Conservation (phyloP, 2,888 invertebrate species). For the Lissocephala sabroskyi region DNA sequence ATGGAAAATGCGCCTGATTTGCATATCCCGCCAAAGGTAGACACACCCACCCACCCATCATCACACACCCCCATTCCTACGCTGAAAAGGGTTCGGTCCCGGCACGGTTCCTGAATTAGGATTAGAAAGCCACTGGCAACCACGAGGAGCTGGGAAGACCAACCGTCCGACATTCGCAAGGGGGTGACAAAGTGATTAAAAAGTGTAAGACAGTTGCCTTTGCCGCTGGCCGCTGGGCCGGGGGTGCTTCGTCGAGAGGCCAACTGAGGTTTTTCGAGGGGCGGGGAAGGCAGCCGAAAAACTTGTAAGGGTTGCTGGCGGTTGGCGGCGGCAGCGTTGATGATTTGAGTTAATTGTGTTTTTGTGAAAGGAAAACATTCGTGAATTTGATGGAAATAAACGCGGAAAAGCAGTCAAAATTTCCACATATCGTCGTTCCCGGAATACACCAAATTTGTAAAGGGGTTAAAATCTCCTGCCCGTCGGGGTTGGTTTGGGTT, state of each 20-base stretch:
- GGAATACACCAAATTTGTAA: too few relatives aligned
- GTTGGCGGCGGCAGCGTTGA: slow-evolving; percentile 37
- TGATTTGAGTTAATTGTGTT: slow-evolving; percentile 65
- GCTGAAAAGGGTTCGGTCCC: slow-evolving; percentile 52
- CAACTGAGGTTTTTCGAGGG: slow-evolving; percentile 17
- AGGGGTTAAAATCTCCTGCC: too few relatives aligned
- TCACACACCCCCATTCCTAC: too few relatives aligned
- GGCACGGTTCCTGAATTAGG: slow-evolving; percentile 32
- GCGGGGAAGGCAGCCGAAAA: slow-evolving; percentile 26
- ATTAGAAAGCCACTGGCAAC: slow-evolving; percentile 27
- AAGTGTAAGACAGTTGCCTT: slow-evolving; percentile 37
- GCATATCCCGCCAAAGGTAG: slow-evolving; percentile 33
- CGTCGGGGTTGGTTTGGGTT: too few relatives aligned
- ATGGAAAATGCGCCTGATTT: slow-evolving; percentile 58
- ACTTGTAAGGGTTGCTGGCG: slow-evolving; percentile 44
- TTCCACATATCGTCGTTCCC: too few relatives aligned
- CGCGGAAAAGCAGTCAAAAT: slow-evolving; percentile 53
- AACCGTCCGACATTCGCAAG: too few relatives aligned
- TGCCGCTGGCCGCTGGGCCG: neutral
- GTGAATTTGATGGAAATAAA: slow-evolving; percentile 57
- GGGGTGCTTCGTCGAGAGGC: neutral
- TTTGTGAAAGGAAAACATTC: slow-evolving; percentile 47
- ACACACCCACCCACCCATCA: neutral
- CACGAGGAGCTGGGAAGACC: too few relatives aligned
- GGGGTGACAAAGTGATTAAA: slow-evolving; percentile 64